A percentile compares a stretch with the other conserved stretches of the same genome.
Evolutionary conservation across 2,888 invertebrate genomes (phyloP).

Genomic region (Caprella mutica): DNA sequence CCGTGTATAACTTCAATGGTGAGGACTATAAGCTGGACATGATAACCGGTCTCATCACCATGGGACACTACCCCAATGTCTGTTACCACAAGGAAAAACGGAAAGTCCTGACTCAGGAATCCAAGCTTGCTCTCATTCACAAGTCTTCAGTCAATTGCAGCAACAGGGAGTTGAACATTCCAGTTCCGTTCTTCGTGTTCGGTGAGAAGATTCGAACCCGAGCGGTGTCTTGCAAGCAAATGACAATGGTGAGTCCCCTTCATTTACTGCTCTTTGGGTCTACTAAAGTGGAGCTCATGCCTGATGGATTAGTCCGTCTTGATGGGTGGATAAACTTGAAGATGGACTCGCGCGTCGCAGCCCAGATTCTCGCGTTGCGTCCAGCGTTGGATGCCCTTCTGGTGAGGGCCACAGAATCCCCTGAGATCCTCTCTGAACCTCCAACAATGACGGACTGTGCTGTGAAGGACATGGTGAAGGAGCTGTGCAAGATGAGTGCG

Average conservation of each 20-base stretch:
- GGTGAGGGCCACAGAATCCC: conserved; percentile 63
- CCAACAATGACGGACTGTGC: not conserved
- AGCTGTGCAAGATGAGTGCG: conserved; percentile 48
- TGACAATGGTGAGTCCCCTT: conserved; percentile 89
- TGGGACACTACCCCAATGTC: conserved; percentile 94
- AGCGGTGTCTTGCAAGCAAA: conserved; percentile 90
- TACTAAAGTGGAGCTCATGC: conserved; percentile 71
- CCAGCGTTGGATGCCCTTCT: conserved; percentile 80
- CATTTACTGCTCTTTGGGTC: conserved; percentile 85
- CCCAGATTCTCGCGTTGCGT: conserved; percentile 69
- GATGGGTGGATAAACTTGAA: conserved; percentile 59
- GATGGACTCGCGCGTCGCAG: conserved; percentile 66
- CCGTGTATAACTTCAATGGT: conserved; percentile 48
- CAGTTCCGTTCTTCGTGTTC: conserved; percentile 92
- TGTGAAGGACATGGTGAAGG: not conserved
- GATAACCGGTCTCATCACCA: conserved; percentile 69
- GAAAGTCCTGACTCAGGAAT: conserved; percentile 88
- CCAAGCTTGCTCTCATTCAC: conserved; percentile 85
- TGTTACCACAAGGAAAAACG: conserved; percentile 90
- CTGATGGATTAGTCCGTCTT: conserved; percentile 23
- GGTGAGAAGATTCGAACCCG: conserved; percentile 95
- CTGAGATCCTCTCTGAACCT: conserved; percentile 53
- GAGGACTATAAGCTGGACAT: conserved; percentile 70
- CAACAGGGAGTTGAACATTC: conserved; percentile 68
- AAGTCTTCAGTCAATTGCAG: conserved; percentile 93